Evolutionary conservation across 2,113 vertebrate species (phyloP).

Genomic region (Tichodroma muraria): DNA sequence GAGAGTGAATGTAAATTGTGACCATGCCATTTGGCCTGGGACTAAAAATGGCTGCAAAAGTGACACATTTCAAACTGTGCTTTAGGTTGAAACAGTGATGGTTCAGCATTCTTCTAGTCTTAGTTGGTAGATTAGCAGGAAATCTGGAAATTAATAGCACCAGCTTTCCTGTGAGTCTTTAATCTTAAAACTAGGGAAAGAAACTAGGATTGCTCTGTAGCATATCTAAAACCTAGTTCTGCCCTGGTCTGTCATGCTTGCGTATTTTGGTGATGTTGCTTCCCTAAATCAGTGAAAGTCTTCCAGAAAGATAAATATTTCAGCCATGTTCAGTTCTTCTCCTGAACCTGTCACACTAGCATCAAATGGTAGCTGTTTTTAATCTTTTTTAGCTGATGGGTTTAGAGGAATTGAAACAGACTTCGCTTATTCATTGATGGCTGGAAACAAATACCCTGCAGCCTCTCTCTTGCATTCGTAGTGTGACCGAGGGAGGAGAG

Average conservation of each 20-base stretch:
- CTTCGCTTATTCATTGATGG: conserved; percentile 37
- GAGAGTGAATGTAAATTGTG: conserved; percentile 18
- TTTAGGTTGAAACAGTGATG: neutral
- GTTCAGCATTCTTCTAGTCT: neutral
- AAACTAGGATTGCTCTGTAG: neutral
- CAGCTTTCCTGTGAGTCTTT: neutral
- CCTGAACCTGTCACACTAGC: neutral
- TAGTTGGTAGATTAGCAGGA: neutral
- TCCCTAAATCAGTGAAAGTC: neutral
- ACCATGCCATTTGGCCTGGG: neutral
- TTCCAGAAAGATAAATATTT: conserved; percentile 15
- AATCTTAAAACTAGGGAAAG: neutral
- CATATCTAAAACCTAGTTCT: neutral
- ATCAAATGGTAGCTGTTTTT: conserved; percentile 31
- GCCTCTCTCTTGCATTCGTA: neutral
- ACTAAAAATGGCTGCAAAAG: neutral
- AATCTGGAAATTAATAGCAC: neutral
- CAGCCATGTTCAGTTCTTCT: neutral
- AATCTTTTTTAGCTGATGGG: conserved; percentile 26
- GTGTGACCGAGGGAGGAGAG: neutral
- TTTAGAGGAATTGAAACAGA: conserved; percentile 39
- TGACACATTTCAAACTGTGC: neutral
- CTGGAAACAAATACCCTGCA: neutral
- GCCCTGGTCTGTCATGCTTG: neutral
- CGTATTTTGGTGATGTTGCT: neutral